These are phyloP conservation scores for Pseudoips prasinana DNA, from an alignment of 2,888 invertebrate genomes.

Conservation along the genomic window DNA sequence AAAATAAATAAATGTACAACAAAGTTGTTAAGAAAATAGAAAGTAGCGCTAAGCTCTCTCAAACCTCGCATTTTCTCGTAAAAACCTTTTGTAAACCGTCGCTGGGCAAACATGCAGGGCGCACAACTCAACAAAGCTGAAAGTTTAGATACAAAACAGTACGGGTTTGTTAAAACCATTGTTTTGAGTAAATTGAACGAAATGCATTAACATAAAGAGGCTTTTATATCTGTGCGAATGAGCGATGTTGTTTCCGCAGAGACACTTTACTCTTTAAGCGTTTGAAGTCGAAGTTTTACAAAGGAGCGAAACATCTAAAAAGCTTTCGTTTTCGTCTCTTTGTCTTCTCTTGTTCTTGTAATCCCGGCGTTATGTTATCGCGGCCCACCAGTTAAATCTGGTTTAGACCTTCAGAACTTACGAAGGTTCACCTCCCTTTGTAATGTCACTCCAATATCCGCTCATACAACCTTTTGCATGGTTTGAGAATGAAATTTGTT, in stretches of 20 bases:
- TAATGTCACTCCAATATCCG: too few species aligned
- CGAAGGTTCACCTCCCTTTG: too few species aligned
- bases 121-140: conserved; percentile 16
- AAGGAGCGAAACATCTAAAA: conserved; percentile 47
- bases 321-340: conserved; percentile 50
- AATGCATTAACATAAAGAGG: conserved; percentile 55
- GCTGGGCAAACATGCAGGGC: conserved; percentile 7
- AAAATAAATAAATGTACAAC: too few species aligned
- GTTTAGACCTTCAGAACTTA: too few species aligned
- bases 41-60: conserved; percentile 1
- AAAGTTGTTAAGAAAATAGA: background rate
- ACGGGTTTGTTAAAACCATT: conserved; percentile 51
- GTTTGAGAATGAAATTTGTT: too few species aligned
- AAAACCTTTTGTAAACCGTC: conserved; percentile 1
- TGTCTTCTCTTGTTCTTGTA: conserved; percentile 40
- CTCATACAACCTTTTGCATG: too few species aligned
- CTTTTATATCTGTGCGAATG: conserved; percentile 54
- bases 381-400: too few species aligned
- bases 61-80: conserved; percentile 5
- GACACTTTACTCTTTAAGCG: conserved; percentile 51
- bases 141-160: conserved; percentile 43
- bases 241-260: conserved; percentile 45
- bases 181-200: conserved; percentile 54
- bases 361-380: conserved; percentile 59
- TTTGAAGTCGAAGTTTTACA: conserved; percentile 62